Evolutionary conservation across 2,888 invertebrate genomes (phyloP).

Genomic region (Autographa gamma): DNA sequence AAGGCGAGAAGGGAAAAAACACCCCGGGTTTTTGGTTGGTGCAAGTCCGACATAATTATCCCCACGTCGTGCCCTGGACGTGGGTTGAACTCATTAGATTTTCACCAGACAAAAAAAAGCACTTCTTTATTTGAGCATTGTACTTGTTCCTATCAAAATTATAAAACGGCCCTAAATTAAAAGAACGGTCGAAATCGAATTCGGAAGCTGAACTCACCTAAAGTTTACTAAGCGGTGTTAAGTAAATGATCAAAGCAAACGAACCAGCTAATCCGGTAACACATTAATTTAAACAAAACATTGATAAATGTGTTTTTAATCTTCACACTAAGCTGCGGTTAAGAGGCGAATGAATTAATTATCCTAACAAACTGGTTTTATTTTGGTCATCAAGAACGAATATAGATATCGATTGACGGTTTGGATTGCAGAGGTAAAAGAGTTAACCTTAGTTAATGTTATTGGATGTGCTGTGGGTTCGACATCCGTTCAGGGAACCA

Average conservation of each 20-base stretch:
- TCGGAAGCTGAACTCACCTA: not conserved
- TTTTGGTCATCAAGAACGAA: not conserved
- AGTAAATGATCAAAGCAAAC: not conserved
- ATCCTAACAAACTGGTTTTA: not conserved
- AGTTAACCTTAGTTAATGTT: not conserved
- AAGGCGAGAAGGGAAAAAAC: no score
- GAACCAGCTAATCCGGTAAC: not conserved
- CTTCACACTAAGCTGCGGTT: not conserved
- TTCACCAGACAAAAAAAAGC: no score
- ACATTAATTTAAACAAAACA: constrained; percentile 5
- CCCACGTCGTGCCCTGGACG: no score
- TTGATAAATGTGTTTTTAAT: constrained; percentile 5
- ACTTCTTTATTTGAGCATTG: no score
- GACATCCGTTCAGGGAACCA: not conserved
- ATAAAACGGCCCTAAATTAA: not conserved
- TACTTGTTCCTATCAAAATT: no score
- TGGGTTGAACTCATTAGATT: no score
- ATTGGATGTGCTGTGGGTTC: not conserved
- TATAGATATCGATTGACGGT: not conserved
- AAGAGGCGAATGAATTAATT: constrained; percentile 2
- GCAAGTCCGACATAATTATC: no score
- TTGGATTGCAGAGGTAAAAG: not conserved
- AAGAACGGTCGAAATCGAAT: not conserved
- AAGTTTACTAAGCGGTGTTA: not conserved
- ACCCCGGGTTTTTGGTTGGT: no score